These are phyloP conservation scores for Pterocles burchelli DNA, from an alignment of 2,113 vertebrate genomes.

Conservation along the genomic window DNA sequence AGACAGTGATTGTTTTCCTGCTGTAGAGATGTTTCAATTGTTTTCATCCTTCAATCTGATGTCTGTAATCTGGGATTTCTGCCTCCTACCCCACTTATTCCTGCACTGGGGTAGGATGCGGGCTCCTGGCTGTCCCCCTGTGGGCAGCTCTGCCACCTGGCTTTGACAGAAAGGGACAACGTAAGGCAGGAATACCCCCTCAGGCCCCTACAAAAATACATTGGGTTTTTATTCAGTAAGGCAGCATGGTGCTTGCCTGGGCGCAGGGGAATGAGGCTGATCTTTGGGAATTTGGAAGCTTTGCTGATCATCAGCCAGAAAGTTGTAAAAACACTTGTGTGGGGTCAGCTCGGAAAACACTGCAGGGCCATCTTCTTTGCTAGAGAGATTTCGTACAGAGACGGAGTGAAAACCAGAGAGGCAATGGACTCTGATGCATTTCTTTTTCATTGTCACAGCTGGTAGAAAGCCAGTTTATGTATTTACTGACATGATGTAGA, in stretches of 20 bases:
- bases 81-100: not conserved
- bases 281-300: not conserved
- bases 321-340: not conserved
- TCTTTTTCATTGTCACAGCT: not conserved
- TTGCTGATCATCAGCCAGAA: not conserved
- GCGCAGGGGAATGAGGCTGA: not conserved
- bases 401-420: not conserved
- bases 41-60: not conserved
- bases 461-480: not conserved
- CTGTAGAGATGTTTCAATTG: not conserved
- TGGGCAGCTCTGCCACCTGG: not conserved
- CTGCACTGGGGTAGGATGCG: not conserved
- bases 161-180: not conserved
- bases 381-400: not conserved
- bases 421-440: not conserved
- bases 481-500: not conserved
- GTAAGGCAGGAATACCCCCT: not conserved
- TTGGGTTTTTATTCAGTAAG: not conserved
- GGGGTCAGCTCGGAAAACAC: not conserved
- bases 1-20: not conserved
- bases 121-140: not conserved
- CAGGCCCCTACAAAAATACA: not conserved
- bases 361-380: not conserved
- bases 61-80: not conserved
- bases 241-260: rapidly evolving